These are phyloP conservation scores for Crocidura indochinensis DNA, from an alignment of 2,797 vertebrate species.

Conservation along the genomic window DNA sequence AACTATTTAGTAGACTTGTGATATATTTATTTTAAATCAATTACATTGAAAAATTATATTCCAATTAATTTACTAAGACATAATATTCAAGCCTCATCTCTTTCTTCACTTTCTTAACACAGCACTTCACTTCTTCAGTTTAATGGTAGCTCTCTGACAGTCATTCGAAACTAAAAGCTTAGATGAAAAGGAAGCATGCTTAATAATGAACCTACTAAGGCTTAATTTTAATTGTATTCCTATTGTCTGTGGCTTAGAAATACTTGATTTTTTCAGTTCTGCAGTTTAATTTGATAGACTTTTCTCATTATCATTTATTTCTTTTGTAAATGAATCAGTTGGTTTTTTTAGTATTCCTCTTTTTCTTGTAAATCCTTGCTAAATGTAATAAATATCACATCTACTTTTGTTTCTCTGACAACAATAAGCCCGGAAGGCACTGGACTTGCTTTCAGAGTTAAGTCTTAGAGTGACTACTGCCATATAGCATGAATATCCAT, in stretches of 20 bases:
- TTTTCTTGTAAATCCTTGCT: neutral
- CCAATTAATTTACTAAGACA: neutral
- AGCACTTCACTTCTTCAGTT: neutral
- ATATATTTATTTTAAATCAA: neutral
- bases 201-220: no score
- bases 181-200: neutral
- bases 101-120: neutral
- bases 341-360: neutral
- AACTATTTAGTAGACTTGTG: neutral
- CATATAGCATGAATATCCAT: neutral
- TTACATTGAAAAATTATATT: neutral
- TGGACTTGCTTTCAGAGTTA: neutral
- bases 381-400: neutral
- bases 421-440: no score
- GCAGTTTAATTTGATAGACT: neutral
- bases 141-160: neutral
- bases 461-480: neutral
- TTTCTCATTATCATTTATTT: conserved; percentile 44
- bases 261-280: conserved; percentile 7
- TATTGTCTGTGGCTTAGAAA: conserved; percentile 39
- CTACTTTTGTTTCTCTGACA: neutral
- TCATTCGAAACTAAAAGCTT: neutral
- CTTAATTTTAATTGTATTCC: no score
- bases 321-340: neutral
- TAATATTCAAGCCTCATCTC: neutral